Base-by-base conservation (phyloP, 1,140 invertebrate genomes). In the Dendrolimus punctatus region DNA sequence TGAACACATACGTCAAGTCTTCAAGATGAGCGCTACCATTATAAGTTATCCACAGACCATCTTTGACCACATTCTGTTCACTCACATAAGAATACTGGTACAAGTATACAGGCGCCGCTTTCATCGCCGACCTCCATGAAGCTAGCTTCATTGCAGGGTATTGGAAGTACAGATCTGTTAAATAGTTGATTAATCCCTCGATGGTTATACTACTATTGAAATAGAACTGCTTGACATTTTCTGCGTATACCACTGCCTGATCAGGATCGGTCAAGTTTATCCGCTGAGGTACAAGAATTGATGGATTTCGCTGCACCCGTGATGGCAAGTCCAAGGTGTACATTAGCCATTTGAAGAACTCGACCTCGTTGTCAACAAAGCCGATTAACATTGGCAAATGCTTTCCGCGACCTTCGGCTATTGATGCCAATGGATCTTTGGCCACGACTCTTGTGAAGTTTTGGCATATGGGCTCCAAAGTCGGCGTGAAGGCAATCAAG, bases 381-480 rank as follows among this genome's bases (percentile, higher is more conserved):
- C 78, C 76, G 5, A 83, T 60, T 5, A 85, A 46, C 4, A 79
- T 45, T 4, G 80, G 78, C 37, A 75, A 65, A 46, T 73, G 49
- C 39, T 66, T 72, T 8, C 75, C 76, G 10, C 57, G 52, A 5
- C 75, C 80, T 40, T 60, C 57, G 0, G 51, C 39, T 6, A 81
- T 47, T 5, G 80, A 46, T 3, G 56, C 40, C 51, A 72, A 66
- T 4, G 81, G 78, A 7, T 82, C 78, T 5, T 72, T 64, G 8
- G 69, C 67, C 39, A 85, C 51, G 5, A 85, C 60, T 9, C 58
- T 64, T 3, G 58, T 72, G 5, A 79, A 62, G 5, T 69, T 71
- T 6, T 62, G 55, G 40, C 60, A 54, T 4, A 58, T 9, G 4
- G 57, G 51, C 54, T 85, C 81, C 0, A 79, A 68, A 5, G 81